Evolutionary conservation across 2,113 vertebrate species (phyloP), one percentile per base, ranked within the genome.

Genomic region (Struthio camelus): DNA sequence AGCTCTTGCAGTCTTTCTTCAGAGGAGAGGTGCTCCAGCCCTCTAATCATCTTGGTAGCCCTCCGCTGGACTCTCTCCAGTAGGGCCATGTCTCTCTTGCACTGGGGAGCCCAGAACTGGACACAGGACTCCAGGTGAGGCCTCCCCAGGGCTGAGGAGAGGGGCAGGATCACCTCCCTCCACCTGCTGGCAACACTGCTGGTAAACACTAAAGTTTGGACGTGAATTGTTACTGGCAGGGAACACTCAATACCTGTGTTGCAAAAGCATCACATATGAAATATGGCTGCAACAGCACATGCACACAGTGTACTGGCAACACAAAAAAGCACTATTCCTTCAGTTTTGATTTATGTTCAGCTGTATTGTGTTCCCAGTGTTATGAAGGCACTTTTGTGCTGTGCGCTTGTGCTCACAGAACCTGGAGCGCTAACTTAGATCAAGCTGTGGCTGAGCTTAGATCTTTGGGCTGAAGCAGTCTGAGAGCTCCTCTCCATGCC

Each of bases 321-420:
- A 25, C 25, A 36, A 40, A 51, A 38, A 75, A 16, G 0, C 44
- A 30, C n/a, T 5, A 4, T 64, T 56, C 25, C 20, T 25, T 77
- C n/a, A 14, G 16, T 36, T 65, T 50, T 82, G 42, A 58, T 70
- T 69, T 77, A 14, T 16, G 11, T 38, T 20, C 14, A 9, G 18
- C 56, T 82, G 30, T 56, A 25, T 23, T 13, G 8, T 24, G 11
- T 34, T 87, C 54, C 56, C 71, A 22, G 22, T 40, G 20, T 56
- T 42, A 48, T 44, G 50, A 61, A 64, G 71, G 7, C 36, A 34
- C 34, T 82, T 77, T 44, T 71, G n/a, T 82, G 9, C 38, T 85
- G 72, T 25, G 11, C 0, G 1, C 14, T 46, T 1, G 0, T 44
- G 48, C 28, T 66, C 2, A 0, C 14, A 40, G 32, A 11, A 32